Conservation (phyloP, 2,888 invertebrate species). For the Adelphocoris suturalis region DNA sequence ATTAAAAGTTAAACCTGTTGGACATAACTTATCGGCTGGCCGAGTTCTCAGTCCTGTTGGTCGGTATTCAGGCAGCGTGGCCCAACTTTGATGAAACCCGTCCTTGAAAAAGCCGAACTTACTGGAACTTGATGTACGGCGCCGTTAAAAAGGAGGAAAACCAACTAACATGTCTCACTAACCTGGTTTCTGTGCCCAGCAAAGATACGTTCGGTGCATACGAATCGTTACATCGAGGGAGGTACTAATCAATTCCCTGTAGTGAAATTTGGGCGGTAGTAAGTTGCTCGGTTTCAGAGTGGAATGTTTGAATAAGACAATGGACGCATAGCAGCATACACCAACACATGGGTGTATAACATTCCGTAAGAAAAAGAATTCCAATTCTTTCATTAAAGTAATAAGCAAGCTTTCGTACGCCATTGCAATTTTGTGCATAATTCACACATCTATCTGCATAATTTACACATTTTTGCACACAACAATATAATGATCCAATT, state of each 20-base stretch:
- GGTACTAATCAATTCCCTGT: neutral
- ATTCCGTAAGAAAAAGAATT: too few relatives aligned
- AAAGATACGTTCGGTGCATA: neutral
- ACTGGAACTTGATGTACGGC: conserved; percentile 6
- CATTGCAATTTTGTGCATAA: too few relatives aligned
- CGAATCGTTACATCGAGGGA: neutral
- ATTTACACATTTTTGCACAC: too few relatives aligned
- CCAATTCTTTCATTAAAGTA: too few relatives aligned
- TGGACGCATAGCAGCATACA: too few relatives aligned
- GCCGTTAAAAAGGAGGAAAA: neutral
- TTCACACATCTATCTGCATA: too few relatives aligned
- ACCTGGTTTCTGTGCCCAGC: conserved; percentile 57
- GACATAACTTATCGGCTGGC: neutral
- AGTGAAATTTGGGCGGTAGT: neutral
- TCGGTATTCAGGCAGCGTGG: neutral
- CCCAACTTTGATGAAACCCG: conserved; percentile 21
- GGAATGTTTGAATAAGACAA: neutral
- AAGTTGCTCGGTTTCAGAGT: neutral
- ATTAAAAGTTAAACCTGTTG: neutral
- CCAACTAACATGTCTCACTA: neutral
- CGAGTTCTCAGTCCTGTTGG: neutral
- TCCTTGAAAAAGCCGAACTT: conserved; percentile 20
- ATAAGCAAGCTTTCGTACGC: too few relatives aligned
- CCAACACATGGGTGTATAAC: too few relatives aligned
- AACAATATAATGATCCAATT: too few relatives aligned